Evolutionary conservation across 1,140 invertebrate genomes (phyloP).

Genomic region (Drosophila truncata): DNA sequence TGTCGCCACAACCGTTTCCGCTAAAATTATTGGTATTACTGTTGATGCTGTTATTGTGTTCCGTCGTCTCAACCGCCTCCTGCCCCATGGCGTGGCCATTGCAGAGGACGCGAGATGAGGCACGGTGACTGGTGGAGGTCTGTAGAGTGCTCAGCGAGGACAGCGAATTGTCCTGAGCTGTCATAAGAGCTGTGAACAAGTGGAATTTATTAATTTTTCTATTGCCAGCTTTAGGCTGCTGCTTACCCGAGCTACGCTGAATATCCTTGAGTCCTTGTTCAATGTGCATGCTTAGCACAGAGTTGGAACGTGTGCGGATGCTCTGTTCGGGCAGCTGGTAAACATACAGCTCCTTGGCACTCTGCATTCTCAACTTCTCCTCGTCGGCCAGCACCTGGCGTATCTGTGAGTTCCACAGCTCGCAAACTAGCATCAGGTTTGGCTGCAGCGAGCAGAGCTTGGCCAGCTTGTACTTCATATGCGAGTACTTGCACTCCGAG

Average conservation of each 20-base stretch:
- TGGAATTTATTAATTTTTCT: too few species aligned
- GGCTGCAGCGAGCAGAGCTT: slow-evolving; percentile 88
- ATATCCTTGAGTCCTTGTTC: slow-evolving; percentile 84
- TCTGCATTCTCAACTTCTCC: slow-evolving; percentile 79
- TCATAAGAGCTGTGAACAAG: slow-evolving; percentile 51
- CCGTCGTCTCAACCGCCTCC: slow-evolving; percentile 46
- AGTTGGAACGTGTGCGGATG: slow-evolving; percentile 68
- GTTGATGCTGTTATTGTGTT: slow-evolving; percentile 38
- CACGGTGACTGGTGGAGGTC: slow-evolving; percentile 57
- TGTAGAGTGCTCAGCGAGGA: slow-evolving; percentile 68
- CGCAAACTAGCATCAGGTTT: slow-evolving; percentile 89
- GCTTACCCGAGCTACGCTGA: slow-evolving; percentile 76
- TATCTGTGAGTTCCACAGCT: slow-evolving; percentile 89
- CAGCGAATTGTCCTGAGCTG: slow-evolving; percentile 61
- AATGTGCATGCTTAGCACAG: slow-evolving; percentile 77
- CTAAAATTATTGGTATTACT: slow-evolving; percentile 54
- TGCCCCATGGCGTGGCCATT: slow-evolving; percentile 60
- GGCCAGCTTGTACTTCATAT: slow-evolving; percentile 90
- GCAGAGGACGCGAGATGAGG: slow-evolving; percentile 58
- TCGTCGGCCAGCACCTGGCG: slow-evolving; percentile 86
- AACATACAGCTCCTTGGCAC: slow-evolving; percentile 79
- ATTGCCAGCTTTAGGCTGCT: not conserved
- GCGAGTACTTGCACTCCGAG: slow-evolving; percentile 91
- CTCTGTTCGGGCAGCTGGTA: slow-evolving; percentile 84
- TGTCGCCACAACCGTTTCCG: slow-evolving; percentile 34